Percentiles rank a stretch among this genome's conserved stretches.
These are phyloP conservation scores for Cryptotis parvus DNA, from an alignment of 2,113 vertebrate species.

Conservation along the genomic window DNA sequence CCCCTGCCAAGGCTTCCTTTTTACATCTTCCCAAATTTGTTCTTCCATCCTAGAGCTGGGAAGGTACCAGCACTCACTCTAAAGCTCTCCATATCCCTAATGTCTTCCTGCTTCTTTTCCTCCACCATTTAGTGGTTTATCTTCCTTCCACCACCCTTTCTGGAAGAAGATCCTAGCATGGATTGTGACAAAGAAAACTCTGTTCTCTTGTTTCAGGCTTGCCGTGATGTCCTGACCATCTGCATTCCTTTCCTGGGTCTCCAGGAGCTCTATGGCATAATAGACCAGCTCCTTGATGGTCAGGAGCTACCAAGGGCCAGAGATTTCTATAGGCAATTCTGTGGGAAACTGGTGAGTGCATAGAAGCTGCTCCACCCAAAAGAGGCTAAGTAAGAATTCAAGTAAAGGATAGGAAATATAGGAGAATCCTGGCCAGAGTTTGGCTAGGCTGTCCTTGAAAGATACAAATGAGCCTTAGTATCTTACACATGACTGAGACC, in stretches of 20 bases:
- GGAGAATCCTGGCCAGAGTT: not conserved
- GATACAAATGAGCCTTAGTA: not conserved
- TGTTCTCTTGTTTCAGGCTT: constrained; percentile 68
- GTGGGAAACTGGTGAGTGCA: constrained; percentile 73
- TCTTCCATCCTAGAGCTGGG: not conserved
- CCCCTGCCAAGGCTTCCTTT: not conserved
- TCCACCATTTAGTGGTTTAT: not conserved
- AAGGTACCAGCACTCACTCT: not conserved
- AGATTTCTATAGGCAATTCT: constrained; percentile 80
- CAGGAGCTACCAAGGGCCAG: constrained; percentile 71
- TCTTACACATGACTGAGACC: not conserved
- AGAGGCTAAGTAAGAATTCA: not conserved
- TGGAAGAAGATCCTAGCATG: not conserved
- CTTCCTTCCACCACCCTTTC: no score
- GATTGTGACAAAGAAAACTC: not conserved
- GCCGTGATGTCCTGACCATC: constrained; percentile 67
- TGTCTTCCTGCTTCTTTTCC: not conserved
- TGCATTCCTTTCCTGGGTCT: constrained; percentile 80
- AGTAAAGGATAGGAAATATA: not conserved
- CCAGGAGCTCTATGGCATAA: constrained; percentile 73
- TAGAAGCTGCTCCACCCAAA: not conserved
- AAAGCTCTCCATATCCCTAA: not conserved
- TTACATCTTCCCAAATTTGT: not conserved
- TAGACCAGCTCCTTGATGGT: constrained; percentile 70
- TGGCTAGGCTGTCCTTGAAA: not conserved